Percentiles rank a stretch among this genome's conserved stretches.
Conservation (phyloP, 2,888 invertebrate genomes). For the Rhamnusium bicolor region DNA sequence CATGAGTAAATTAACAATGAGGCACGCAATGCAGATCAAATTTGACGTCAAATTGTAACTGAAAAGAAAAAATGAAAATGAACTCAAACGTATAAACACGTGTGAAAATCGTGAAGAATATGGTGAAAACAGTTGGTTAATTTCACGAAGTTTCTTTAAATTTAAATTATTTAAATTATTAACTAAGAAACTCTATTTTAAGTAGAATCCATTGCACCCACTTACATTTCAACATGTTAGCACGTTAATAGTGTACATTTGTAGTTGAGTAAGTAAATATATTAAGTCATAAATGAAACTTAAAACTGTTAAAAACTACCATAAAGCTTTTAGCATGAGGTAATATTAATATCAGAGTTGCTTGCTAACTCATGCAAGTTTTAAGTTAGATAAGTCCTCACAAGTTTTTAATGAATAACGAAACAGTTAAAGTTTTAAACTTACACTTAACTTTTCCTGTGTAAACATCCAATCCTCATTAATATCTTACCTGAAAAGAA, state of each 20-base stretch:
- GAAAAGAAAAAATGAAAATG: too few relatives aligned
- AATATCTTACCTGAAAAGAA: conserved; percentile 18
- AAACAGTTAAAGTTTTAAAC: conserved; percentile 16
- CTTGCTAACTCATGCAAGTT: conserved; percentile 1
- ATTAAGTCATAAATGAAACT: not conserved
- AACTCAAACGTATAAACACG: too few relatives aligned
- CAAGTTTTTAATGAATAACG: not conserved
- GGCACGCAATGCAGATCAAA: too few relatives aligned
- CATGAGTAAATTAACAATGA: too few relatives aligned
- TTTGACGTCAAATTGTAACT: too few relatives aligned
- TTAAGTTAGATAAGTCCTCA: not conserved
- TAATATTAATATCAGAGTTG: conserved; percentile 4
- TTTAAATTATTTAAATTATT: too few relatives aligned
- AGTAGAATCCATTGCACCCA: too few relatives aligned
- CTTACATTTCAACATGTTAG: not conserved
- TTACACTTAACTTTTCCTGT: conserved; percentile 1
- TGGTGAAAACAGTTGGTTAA: too few relatives aligned
- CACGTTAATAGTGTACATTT: not conserved
- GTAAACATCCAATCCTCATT: not conserved
- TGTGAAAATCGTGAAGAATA: too few relatives aligned
- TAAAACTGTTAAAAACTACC: not conserved
- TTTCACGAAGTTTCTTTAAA: too few relatives aligned
- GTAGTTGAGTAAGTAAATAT: not conserved
- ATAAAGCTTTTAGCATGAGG: conserved; percentile 14
- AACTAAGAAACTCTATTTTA: too few relatives aligned